Evolutionary conservation across 2,888 invertebrate species (phyloP).

Genomic region (Sminthurides aquaticus): DNA sequence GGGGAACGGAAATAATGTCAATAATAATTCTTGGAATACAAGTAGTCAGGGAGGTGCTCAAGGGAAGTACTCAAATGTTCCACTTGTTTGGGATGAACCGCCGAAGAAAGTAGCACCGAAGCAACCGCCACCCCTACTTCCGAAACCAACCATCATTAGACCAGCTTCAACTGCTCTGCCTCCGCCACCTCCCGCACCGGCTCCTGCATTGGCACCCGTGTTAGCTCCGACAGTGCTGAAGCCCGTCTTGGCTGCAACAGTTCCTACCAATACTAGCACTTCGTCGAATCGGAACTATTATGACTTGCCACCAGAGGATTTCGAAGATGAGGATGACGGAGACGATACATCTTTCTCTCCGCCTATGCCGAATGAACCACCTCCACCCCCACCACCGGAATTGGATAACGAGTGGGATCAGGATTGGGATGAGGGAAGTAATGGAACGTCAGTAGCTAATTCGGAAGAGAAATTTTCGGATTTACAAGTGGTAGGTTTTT

Average conservation of each 20-base stretch:
- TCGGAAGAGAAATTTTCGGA: constrained; percentile 1
- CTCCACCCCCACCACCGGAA: constrained; percentile 36
- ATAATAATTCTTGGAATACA: constrained; percentile 10
- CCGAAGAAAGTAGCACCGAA: constrained; percentile 20
- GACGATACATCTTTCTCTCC: constrained; percentile 24
- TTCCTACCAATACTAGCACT: neutral
- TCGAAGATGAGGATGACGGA: constrained; percentile 29
- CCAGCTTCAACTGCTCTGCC: neutral
- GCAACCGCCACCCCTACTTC: constrained; percentile 12
- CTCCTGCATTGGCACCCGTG: neutral
- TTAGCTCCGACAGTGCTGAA: constrained; percentile 9
- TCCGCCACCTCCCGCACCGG: neutral
- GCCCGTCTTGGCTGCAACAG: neutral
- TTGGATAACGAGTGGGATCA: constrained; percentile 6
- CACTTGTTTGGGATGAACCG: constrained; percentile 34
- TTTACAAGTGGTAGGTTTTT: neutral
- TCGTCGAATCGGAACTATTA: constrained; percentile 30
- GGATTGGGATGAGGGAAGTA: constrained; percentile 7
- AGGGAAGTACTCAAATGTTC: constrained; percentile 16
- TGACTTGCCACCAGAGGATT: constrained; percentile 39
- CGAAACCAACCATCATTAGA: constrained; percentile 21
- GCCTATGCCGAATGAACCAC: constrained; percentile 40
- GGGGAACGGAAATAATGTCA: constrained; percentile 8
- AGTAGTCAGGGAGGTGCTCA: constrained; percentile 5
- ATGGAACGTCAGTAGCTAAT: constrained; percentile 1